Conservation (phyloP, 1,140 invertebrate genomes). For the Drosophila chauvacae region DNA sequence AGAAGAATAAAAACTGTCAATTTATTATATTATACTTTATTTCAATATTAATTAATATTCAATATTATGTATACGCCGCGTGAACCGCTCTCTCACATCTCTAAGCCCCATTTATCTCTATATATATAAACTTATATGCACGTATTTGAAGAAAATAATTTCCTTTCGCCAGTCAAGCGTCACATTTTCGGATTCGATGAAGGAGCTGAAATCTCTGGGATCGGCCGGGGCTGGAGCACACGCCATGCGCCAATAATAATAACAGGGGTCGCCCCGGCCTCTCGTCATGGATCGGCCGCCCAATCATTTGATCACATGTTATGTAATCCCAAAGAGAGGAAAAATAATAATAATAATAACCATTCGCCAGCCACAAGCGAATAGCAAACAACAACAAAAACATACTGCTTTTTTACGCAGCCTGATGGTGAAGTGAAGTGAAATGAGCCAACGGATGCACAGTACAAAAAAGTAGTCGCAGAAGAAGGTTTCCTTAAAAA, state of each 20-base stretch:
- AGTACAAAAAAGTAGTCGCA: background rate
- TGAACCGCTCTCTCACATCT: background rate
- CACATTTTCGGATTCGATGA: conserved; percentile 39
- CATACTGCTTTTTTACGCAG: conserved; percentile 75
- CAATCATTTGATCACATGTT: conserved; percentile 60
- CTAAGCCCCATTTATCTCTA: background rate
- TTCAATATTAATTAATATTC: no score
- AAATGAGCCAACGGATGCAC: conserved; percentile 49
- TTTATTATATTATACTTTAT: no score
- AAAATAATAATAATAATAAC: conserved; percentile 30
- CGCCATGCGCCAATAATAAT: conserved; percentile 52
- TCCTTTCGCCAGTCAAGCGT: conserved; percentile 45
- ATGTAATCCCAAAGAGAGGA: conserved; percentile 39
- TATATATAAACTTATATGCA: background rate
- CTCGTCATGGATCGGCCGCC: conserved; percentile 28
- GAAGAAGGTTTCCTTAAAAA: background rate
- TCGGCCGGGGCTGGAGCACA: conserved; percentile 27
- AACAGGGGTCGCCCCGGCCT: conserved; percentile 29
- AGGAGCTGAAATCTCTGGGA: conserved; percentile 43
- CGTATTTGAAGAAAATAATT: conserved; percentile 13
- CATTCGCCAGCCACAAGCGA: conserved; percentile 33
- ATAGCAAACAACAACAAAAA: conserved; percentile 1
- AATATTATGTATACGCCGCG: conserved; percentile 22
- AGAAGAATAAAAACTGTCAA: background rate
- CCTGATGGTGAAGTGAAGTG: conserved; percentile 48